These are phyloP conservation scores for Pseudomyrmex pallidus DNA, from an alignment of 1,140 invertebrate genomes.

Conservation along the genomic window DNA sequence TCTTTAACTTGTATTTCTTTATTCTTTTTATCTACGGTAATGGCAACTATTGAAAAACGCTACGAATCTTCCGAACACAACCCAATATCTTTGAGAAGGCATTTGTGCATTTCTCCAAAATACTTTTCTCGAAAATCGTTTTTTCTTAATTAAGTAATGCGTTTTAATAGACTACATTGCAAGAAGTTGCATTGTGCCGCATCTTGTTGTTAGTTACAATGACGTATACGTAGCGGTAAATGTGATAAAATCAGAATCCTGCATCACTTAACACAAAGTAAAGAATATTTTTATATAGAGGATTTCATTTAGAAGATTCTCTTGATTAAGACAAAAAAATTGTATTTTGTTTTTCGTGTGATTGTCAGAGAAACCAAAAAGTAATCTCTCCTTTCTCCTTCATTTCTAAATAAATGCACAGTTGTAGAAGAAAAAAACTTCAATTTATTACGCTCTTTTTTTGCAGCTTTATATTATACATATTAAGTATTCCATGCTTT, in stretches of 20 bases:
- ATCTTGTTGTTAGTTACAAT: slow-evolving; percentile 10
- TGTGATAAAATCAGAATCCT: slow-evolving; percentile 6
- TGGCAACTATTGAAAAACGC: too few relatives aligned
- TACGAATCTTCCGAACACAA: too few relatives aligned
- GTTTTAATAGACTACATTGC: slow-evolving; percentile 52
- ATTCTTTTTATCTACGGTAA: too few relatives aligned
- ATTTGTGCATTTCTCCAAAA: slow-evolving; percentile 58
- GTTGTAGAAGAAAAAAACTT: not conserved
- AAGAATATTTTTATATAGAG: not conserved
- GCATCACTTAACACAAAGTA: slow-evolving; percentile 1
- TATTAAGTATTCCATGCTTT: slow-evolving; percentile 21
- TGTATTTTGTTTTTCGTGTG: not conserved
- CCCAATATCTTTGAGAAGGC: slow-evolving; percentile 39
- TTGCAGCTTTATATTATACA: not conserved
- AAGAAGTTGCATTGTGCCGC: slow-evolving; percentile 29
- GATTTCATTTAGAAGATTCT: not conserved
- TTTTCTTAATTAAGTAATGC: slow-evolving; percentile 42
- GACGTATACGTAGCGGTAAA: slow-evolving; percentile 23
- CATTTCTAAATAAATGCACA: not conserved
- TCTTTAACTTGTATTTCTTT: too few relatives aligned
- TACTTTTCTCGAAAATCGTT: slow-evolving; percentile 60
- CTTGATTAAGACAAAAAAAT: slow-evolving; percentile 7
- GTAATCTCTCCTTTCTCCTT: not conserved
- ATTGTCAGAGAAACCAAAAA: not conserved
- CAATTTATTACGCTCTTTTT: not conserved